A percentile compares a stretch with the other conserved stretches of the same genome.
These are phyloP conservation scores for Pipistrellus kuhlii DNA, from an alignment of 2,797 vertebrate genomes.

Conservation along the genomic window DNA sequence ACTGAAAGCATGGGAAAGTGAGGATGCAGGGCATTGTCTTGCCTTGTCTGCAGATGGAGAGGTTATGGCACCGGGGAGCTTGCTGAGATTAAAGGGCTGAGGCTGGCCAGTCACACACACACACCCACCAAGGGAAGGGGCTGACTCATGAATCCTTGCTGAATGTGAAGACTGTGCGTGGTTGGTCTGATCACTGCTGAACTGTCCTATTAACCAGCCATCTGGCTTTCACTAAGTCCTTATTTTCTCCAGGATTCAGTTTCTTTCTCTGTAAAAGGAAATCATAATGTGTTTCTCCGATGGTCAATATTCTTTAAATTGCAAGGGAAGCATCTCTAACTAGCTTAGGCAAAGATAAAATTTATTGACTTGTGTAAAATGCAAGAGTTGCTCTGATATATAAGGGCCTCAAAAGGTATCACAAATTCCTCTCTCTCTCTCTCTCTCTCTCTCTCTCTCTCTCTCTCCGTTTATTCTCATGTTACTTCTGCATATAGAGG, in stretches of 20 bases:
- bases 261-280: background rate
- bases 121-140: background rate
- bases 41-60: background rate
- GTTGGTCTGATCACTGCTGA: background rate
- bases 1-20: background rate
- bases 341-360: slow-evolving; percentile 39
- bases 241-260: background rate
- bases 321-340: background rate
- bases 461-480: background rate
- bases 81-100: background rate
- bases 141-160: background rate
- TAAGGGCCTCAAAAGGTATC: background rate
- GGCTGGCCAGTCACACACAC: background rate
- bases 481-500: background rate
- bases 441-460: background rate
- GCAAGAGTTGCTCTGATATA: background rate
- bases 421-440: background rate
- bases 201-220: background rate
- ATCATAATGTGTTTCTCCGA: background rate
- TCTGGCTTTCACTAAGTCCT: slow-evolving; percentile 24
- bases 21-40: background rate
- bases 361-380: background rate
- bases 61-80: background rate
- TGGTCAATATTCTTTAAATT: background rate
- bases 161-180: background rate